Conservation (phyloP, 2,888 invertebrate species). For the Timema podura region DNA sequence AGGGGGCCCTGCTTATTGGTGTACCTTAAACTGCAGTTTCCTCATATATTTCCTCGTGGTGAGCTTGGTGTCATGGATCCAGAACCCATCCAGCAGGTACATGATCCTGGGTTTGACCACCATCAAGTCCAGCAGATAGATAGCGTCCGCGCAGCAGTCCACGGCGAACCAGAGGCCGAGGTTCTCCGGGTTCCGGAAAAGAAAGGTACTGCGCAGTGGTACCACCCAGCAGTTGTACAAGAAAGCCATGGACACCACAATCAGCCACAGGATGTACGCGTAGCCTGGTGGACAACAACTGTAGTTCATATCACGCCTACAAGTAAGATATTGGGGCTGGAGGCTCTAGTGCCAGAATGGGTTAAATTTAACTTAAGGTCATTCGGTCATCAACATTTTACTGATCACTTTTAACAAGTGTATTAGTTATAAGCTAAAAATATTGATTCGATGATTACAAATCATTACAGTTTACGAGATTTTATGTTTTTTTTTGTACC, state of each 20-base stretch:
- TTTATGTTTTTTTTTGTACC: too few relatives aligned
- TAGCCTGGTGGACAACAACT: constrained; percentile 46
- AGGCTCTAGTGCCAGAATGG: too few relatives aligned
- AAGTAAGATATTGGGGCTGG: too few relatives aligned
- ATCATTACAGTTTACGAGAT: too few relatives aligned
- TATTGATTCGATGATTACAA: too few relatives aligned
- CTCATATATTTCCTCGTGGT: constrained; percentile 72
- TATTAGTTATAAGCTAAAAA: too few relatives aligned
- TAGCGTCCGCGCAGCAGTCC: constrained; percentile 71
- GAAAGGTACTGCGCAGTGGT: constrained; percentile 75
- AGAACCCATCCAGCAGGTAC: constrained; percentile 74
- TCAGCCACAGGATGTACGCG: constrained; percentile 75
- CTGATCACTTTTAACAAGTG: too few relatives aligned
- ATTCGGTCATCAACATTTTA: too few relatives aligned
- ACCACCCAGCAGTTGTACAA: constrained; percentile 84
- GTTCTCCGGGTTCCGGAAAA: constrained; percentile 69
- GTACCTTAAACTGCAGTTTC: constrained; percentile 74
- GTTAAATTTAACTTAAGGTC: too few relatives aligned
- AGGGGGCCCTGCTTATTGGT: constrained; percentile 21
- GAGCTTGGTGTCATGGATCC: constrained; percentile 67
- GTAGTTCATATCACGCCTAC: too few relatives aligned
- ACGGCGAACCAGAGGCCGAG: constrained; percentile 66
- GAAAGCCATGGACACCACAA: constrained; percentile 70
- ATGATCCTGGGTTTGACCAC: constrained; percentile 72
- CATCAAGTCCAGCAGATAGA: constrained; percentile 71